Evolutionary conservation across 2,888 invertebrate genomes (phyloP).

Genomic region (Choristoneura rosaceana): DNA sequence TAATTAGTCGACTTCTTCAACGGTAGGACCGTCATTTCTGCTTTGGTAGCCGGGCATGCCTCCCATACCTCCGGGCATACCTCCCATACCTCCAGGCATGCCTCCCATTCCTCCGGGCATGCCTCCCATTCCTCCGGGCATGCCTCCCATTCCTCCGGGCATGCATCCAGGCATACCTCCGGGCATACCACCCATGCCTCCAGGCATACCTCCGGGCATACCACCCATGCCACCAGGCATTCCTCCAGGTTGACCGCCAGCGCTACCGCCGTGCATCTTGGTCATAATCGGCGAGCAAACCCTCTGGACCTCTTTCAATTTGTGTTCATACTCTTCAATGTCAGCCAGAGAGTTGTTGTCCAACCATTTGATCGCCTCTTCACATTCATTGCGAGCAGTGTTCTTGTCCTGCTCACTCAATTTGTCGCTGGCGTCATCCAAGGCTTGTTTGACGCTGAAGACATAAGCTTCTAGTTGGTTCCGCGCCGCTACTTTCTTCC

Average conservation of each 20-base stretch:
- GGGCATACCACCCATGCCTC: no score
- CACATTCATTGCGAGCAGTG: conserved; percentile 67
- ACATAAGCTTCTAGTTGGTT: conserved; percentile 87
- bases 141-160: no score
- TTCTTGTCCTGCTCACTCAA: conserved; percentile 85
- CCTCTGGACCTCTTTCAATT: conserved; percentile 80
- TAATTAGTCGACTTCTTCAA: conserved; percentile 38
- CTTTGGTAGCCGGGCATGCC: conserved; percentile 35
- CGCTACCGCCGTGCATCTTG: conserved; percentile 79
- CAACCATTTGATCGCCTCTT: conserved; percentile 87
- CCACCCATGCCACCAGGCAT: conserved; percentile 44
- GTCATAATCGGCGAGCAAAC: conserved; percentile 79
- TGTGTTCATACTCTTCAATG: conserved; percentile 84
- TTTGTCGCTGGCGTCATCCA: conserved; percentile 81
- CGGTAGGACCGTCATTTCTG: conserved; percentile 36
- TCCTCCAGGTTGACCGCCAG: conserved; percentile 46
- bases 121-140: conserved; percentile 30
- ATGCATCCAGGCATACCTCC: no score
- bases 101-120: conserved; percentile 39
- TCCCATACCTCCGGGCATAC: conserved; percentile 37
- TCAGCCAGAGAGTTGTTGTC: conserved; percentile 86
- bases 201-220: conserved; percentile 39
- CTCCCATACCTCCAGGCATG: conserved; percentile 36
- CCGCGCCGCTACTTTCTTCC: conserved; percentile 86
- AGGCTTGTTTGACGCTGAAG: conserved; percentile 87